A percentile compares a stretch with the other conserved stretches of the same genome.
Evolutionary conservation across 2,888 invertebrate genomes (phyloP).

Genomic region (Cantharis lateralis): DNA sequence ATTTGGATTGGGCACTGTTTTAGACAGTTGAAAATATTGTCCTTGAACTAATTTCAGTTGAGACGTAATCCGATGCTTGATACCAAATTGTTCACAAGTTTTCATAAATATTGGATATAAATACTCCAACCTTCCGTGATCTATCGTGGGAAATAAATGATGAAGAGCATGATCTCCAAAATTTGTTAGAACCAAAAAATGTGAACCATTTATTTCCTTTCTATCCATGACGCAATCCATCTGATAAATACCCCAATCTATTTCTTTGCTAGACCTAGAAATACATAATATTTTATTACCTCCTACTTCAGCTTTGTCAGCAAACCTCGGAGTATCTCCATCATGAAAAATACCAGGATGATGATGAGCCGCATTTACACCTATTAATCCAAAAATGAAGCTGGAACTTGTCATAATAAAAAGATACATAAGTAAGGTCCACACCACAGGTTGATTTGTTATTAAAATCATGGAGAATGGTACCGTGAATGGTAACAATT

Average conservation of each 20-base stretch:
- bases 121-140: conserved; percentile 72
- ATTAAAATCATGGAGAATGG: conserved; percentile 31
- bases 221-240: conserved; percentile 77
- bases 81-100: conserved; percentile 68
- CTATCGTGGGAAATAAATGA: conserved; percentile 82
- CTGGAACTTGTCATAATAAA: conserved; percentile 67
- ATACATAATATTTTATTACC: neutral
- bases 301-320: neutral
- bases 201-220: conserved; percentile 68
- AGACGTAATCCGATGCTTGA: conserved; percentile 57
- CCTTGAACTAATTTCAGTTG: conserved; percentile 70
- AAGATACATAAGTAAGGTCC: conserved; percentile 60
- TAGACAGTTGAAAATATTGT: conserved; percentile 66
- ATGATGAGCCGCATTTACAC: conserved; percentile 77
- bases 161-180: conserved; percentile 83
- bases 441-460: conserved; percentile 36
- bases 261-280: conserved; percentile 56
- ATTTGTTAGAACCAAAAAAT: conserved; percentile 70
- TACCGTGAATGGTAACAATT: conserved; percentile 38
- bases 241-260: conserved; percentile 82
- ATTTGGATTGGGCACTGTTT: conserved; percentile 54
- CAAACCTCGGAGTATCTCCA: conserved; percentile 70
- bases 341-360: conserved; percentile 81
- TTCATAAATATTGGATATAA: conserved; percentile 67
- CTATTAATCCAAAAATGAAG: conserved; percentile 66